Percentiles rank a stretch among this genome's conserved stretches.
Evolutionary conservation across 2,888 invertebrate genomes (phyloP).

Genomic region (Galerucella pusilla): DNA sequence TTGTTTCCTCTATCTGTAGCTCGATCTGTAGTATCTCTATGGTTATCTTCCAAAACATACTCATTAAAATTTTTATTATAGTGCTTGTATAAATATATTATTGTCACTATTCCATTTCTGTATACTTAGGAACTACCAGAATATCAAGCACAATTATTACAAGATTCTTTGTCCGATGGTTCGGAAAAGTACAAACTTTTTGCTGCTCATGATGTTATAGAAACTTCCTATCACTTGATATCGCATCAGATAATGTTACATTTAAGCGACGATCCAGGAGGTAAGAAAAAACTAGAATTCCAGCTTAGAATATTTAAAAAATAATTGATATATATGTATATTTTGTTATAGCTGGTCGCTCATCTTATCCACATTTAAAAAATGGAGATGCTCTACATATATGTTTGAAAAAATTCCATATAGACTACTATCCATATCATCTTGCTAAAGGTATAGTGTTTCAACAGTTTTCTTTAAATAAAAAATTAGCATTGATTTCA

Average conservation of each 20-base stretch:
- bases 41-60: no score
- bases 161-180: constrained; percentile 67
- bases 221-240: constrained; percentile 97
- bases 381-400: constrained; percentile 96
- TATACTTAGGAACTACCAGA: constrained; percentile 73
- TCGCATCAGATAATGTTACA: constrained; percentile 95
- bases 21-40: no score
- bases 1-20: no score
- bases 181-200: constrained; percentile 74
- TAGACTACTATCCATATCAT: constrained; percentile 98
- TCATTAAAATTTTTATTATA: no score
- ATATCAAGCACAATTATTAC: constrained; percentile 78
- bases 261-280: constrained; percentile 93
- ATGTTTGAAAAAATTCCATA: constrained; percentile 84
- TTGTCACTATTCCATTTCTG: constrained; percentile 7
- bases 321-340: neutral
- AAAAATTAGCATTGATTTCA: constrained; percentile 11
- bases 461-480: neutral
- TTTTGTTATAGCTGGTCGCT: constrained; percentile 76
- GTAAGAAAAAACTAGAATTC: constrained; percentile 65
- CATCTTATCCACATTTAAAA: constrained; percentile 83
- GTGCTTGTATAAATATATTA: no score
- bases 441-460: constrained; percentile 75
- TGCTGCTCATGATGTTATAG: constrained; percentile 90
- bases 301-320: no score